Evolutionary conservation across 35 echinoderm and acorn worm genomes (phyloP), one percentile per base, ranked within the genome.

Genomic region (Hemicentrotus pulcherrimus): DNA sequence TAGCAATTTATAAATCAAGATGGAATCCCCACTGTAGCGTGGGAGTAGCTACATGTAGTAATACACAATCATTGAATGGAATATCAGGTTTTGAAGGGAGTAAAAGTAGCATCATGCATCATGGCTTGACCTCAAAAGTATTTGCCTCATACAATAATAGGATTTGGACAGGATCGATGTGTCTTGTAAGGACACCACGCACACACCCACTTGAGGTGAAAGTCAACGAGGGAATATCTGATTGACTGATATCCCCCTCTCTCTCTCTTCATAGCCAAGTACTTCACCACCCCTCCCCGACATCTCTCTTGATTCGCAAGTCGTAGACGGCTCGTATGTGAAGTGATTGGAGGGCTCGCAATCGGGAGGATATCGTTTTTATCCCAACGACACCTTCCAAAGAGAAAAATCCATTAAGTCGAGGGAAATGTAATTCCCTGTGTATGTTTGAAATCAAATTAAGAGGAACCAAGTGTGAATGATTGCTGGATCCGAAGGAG

Each of bases 401-500:
- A 78, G 65, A 78, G 65, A 78, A 78, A 78, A 78, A 78, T 78
- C 65, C 65, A 78, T 78, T 78, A 78, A 78, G 65, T 78, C 65
- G 15, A 22, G 65, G 65, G 65, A 78, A n/a, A 78, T 78, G 50
- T 55, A 55, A 55, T 55, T 55, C 50, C 50, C 10, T 55, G 50
- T 55, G 50, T 55, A 55, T 55, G 22, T 78, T 78, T 78, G 65
- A 78, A 78, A 78, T 78, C 18, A 78, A n/a, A 78, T 78, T 78
- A 78, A 78, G 18, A 28, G 65, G 65, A 30, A 8, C 65, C 65
- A 78, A 78, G 65, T 78, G 65, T 78, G 65, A 78, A 78, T 78
- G n/a, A 78, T 78, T 78, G 28, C 18, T 4, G 6, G 22, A 8
- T 28, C 18, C 65, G 28, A n/a, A 78, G 22, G 65, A 78, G 65